phyloP scores from a whole-genome alignment of 2,888 invertebrate genomes.

The Drosophila mettleri region DNA sequence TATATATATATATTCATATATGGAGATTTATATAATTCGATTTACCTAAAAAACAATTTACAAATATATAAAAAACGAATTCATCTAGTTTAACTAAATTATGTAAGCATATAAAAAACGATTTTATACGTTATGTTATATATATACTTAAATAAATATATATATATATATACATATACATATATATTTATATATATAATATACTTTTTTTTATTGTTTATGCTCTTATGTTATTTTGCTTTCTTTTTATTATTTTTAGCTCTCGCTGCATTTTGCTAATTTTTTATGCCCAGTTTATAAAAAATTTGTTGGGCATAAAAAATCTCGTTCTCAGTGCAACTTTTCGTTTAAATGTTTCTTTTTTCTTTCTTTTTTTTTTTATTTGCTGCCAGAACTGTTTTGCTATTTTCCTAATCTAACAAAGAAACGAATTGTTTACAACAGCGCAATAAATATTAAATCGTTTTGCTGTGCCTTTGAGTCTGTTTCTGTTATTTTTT shows the following conservation, averaged over 20 bases:
- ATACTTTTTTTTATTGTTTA: slow-evolving; percentile 34
- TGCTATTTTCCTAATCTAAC: slow-evolving; percentile 9
- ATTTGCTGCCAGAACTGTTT: slow-evolving; percentile 11
- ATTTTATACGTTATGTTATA: slow-evolving; percentile 48
- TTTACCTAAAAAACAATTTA: slow-evolving; percentile 83
- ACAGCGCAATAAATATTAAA: slow-evolving; percentile 44
- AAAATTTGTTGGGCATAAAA: not conserved
- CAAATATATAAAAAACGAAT: slow-evolving; percentile 79
- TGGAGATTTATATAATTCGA: slow-evolving; percentile 77
- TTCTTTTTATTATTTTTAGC: slow-evolving; percentile 3
- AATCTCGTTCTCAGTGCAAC: slow-evolving; percentile 26
- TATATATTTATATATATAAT: slow-evolving; percentile 26
- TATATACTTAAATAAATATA: slow-evolving; percentile 21
- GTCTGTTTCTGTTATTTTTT: slow-evolving; percentile 11
- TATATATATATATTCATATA: slow-evolving; percentile 16
- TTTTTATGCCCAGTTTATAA: slow-evolving; percentile 17
- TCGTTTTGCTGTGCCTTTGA: slow-evolving; percentile 25
- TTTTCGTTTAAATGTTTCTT: slow-evolving; percentile 10
- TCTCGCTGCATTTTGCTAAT: slow-evolving; percentile 12
- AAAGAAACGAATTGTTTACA: slow-evolving; percentile 42
- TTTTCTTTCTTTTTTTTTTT: not conserved
- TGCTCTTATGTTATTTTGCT: slow-evolving; percentile 18
- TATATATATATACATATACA: slow-evolving; percentile 33
- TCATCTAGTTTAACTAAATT: slow-evolving; percentile 68
- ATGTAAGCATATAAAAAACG: slow-evolving; percentile 59